Base-by-base conservation (phyloP, 2,113 vertebrate species). In the Martes martes region DNA sequence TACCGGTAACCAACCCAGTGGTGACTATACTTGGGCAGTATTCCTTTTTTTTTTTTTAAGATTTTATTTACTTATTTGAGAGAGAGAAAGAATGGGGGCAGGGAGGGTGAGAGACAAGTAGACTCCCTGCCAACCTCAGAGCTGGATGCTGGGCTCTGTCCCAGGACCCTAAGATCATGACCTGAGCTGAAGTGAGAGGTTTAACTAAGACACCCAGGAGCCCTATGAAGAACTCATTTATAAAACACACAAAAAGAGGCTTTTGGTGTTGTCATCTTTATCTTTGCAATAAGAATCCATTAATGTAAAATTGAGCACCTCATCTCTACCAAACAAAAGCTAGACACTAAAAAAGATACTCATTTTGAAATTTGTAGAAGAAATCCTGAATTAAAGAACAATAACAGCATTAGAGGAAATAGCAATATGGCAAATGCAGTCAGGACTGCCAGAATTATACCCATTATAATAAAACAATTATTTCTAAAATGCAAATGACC, bases 11-110 rank as follows among this genome's bases (percentile, higher is more conserved):
- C 31, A 26, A 26, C 0, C 55, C 19, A 61, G 9, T 1, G 10
- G 6, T 57, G 10, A 9, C 0, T 1, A 19, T 50, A 23, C 7
- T 42, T 2, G 0, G n/a, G 11, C 28, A 91, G 31, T 1, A 19
- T 2, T 78, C 16, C 36, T 61, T 89, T 89, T 67, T 65, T 14
- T n/a, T 33, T 33, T 67, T n/a, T 67, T 67, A 67, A 69, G 67
- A 69, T 36, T 69, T 36, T 69, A 36, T 69, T 69, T 19, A n/a
- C 19, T 69, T 69, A 69, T 69, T n/a, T 36, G 67, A 69, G 67
- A 69, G 33, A 69, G 67, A 69, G 67, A 69, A 7, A 69, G 16
- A 69, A 19, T n/a, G 67, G 4, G 7, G 1, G 15, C 10, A 33
- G 15, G 33, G 33, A 9, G 67, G 33, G 16, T 65, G 6, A 31